Base-by-base conservation (phyloP, 2,888 invertebrate genomes). In the Polyommatus iphigenia region DNA sequence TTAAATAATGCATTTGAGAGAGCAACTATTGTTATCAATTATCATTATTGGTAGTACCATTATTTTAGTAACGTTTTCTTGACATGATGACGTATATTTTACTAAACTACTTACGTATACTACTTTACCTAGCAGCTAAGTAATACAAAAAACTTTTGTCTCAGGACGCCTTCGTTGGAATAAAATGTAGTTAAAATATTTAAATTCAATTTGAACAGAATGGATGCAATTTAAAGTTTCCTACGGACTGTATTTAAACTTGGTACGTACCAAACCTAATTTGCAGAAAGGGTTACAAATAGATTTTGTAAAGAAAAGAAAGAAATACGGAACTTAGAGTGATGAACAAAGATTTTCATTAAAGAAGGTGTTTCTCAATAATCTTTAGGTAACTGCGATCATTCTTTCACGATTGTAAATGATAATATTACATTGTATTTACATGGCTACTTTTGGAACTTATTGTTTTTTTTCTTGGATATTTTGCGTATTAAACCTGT, bases 241-340 rank as follows among this genome's bases (percentile, higher is more conserved):
- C 76, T 78, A 77, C 78, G 79, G 80, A 81, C 83, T 81, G 83
- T 82, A 83, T 81, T 84, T 82, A 82, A 77, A 82, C 81, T 80
- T 81, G 84, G 84, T 80, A 83, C 86, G 87, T 82, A 85, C 88
- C 89, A 85, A 90, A 90, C 86, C 86, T 87, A 89, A 91, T 91
- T 91, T 90, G 85, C 83, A 82, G 83, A 86, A 89, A 89, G 89
- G 89, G 87, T 88, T 88, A 75, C 46, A 50, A 75, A 75, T 50
- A 29, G 54, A 54, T 2, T 54, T 46, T 46, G 3, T 5, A 46
- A 32, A n/a, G 46, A n/a, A 41, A 72, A 41, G 10, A 72, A 72
- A 67, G 1, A 24, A 62, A 62, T 7, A 6, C 10, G 10, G 20
- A 24, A 10, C n/a, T n/a, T n/a, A 24, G 2, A 57, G 15, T 57